Percentiles rank a stretch among this genome's conserved stretches.
phyloP scores from a whole-genome alignment of 2,113 vertebrate genomes.

The Caretta caretta region DNA sequence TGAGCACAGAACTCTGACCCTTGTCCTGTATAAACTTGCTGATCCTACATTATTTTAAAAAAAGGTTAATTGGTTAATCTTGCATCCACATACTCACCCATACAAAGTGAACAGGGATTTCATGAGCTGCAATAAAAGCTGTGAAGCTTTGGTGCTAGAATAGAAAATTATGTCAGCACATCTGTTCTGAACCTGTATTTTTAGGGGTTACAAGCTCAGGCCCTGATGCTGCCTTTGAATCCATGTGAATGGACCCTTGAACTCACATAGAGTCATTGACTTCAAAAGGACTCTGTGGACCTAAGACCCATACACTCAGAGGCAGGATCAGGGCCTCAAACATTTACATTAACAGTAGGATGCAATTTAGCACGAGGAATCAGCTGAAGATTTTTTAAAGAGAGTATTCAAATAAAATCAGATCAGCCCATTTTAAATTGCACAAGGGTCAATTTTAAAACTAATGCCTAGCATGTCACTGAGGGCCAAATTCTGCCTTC shows the following conservation, averaged over 20 bases:
- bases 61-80: background rate
- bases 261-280: background rate
- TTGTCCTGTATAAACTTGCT: conserved; percentile 93
- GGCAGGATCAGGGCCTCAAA: background rate
- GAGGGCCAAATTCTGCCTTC: background rate
- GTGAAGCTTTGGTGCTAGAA: background rate
- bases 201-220: fast-evolving
- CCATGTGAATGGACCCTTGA: background rate
- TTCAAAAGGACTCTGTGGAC: background rate
- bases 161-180: background rate
- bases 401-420: background rate
- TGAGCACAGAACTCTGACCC: conserved; percentile 91
- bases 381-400: background rate
- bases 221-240: background rate
- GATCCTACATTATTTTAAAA: conserved; percentile 79
- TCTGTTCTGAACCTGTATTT: background rate
- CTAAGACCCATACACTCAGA: background rate
- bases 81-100: background rate
- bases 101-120: background rate
- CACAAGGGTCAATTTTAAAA: background rate
- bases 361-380: background rate
- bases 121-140: background rate
- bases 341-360: background rate
- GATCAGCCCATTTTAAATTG: background rate
- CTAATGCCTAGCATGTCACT: background rate